These are phyloP conservation scores for Prochilodus magdalenae DNA, from an alignment of 2,113 vertebrate species.

Conservation along the genomic window DNA sequence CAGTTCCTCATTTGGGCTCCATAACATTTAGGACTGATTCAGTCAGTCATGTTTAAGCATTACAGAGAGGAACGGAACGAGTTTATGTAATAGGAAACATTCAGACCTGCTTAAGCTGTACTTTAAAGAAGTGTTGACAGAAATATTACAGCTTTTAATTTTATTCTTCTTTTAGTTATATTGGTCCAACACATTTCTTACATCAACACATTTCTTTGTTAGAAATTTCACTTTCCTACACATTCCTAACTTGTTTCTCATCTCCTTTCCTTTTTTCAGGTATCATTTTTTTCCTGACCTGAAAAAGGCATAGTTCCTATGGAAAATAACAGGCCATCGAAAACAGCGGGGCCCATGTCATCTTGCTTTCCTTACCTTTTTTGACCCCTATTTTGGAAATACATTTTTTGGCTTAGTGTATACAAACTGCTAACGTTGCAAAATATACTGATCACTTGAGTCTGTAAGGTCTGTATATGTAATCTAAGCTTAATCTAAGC, in stretches of 20 bases:
- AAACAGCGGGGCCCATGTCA: not conserved
- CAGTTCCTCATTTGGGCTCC: constrained; percentile 16
- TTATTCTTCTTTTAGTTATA: not conserved
- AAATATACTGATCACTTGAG: not conserved
- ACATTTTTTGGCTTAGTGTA: not conserved
- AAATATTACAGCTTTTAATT: not conserved
- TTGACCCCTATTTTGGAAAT: too few relatives aligned
- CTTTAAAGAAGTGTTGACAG: not conserved
- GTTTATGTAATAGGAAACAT: not conserved
- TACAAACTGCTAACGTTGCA: not conserved
- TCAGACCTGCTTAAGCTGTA: not conserved
- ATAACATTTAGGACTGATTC: not conserved
- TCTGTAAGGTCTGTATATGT: too few relatives aligned
- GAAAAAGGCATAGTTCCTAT: not conserved
- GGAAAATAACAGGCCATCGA: not conserved
- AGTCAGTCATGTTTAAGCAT: not conserved
- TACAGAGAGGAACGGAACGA: not conserved
- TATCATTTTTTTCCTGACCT: not conserved
- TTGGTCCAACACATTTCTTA: too few relatives aligned
- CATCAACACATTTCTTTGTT: too few relatives aligned
- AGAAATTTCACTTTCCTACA: too few relatives aligned
- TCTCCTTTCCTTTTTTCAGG: too few relatives aligned
- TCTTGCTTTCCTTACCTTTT: too few relatives aligned
- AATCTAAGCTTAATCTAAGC: too few relatives aligned
- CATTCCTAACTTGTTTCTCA: too few relatives aligned